These are phyloP conservation scores for Chionodraco myersi DNA, from an alignment of 2,113 vertebrate genomes.

Conservation along the genomic window DNA sequence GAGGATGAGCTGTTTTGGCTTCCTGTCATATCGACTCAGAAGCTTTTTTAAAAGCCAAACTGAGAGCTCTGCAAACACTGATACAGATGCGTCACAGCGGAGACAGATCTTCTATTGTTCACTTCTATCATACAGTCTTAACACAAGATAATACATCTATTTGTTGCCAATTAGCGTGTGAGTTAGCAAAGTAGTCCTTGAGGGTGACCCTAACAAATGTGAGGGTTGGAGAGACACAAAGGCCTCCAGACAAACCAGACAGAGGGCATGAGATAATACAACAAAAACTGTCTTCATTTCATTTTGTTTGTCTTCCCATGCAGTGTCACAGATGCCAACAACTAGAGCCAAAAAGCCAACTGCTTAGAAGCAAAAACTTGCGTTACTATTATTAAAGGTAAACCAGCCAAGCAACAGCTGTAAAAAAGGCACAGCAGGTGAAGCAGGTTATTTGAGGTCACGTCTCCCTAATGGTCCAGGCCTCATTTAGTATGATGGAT, in stretches of 20 bases:
- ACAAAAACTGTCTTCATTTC: not conserved
- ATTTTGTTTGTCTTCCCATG: not conserved
- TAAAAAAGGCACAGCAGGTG: conserved; percentile 11
- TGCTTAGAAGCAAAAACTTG: not conserved
- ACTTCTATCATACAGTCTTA: conserved; percentile 28
- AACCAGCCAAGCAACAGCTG: not conserved
- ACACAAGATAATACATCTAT: conserved; percentile 59
- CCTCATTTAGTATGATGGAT: conserved; percentile 54
- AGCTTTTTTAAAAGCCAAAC: conserved; percentile 14
- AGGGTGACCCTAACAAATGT: conserved; percentile 52
- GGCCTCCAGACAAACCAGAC: conserved; percentile 29
- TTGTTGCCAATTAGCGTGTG: conserved; percentile 34
- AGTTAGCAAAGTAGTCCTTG: conserved; percentile 28
- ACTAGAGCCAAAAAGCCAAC: no score
- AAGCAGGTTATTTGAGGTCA: conserved; percentile 34
- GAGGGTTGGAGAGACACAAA: conserved; percentile 18
- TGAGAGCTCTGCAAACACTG: conserved; percentile 38
- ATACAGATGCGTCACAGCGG: conserved; percentile 24
- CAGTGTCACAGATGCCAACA: conserved; percentile 6
- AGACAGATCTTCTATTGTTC: conserved; percentile 26
- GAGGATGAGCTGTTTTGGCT: conserved; percentile 14
- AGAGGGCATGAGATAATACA: not conserved
- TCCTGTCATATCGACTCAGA: conserved; percentile 37
- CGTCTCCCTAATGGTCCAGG: conserved; percentile 16
- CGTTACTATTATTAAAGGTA: not conserved